Base-by-base conservation (phyloP, 2,888 invertebrate species). In the Tenthredo notha region DNA sequence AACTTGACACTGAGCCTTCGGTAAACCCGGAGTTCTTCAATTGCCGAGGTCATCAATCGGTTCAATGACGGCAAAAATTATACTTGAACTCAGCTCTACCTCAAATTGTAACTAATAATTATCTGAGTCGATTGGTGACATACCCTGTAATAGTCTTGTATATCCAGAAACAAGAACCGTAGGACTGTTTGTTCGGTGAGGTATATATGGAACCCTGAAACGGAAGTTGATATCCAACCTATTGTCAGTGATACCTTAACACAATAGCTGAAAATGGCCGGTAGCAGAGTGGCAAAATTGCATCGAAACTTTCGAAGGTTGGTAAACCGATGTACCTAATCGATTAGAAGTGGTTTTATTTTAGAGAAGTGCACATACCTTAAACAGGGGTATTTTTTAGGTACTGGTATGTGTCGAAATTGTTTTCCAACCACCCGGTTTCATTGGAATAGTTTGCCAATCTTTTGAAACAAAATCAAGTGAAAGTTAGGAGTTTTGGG, bases 291-390 rank as follows among this genome's bases (percentile, higher is more conserved):
- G 7, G 40, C 10, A 72, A 74, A 12, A 74, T 43, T 47, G 4
- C 43, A 74, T 74, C 25, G 9, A 43, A 74, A 74, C 9, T 5
- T 74, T 40, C 5, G 2, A 21, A 43, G 10, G 7, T 1, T 74
- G 12, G 18, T 72, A n/a, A 40, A 70, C 7, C 7, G 40, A 78
- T 83, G 21, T 12, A 61, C 47, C 47, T 3, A 58, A 85, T 85
- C 40, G 54, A 84, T 18, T 70, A 10, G 6, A 3, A 82, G n/a
- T 40, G 40, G 15, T 72, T 43, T 61, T 18, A 18, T 61, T 25
- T 40, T 47, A 47, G 0, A 15, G 15, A 47, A 43, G 47, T 15
- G 15, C 47, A 47, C 12, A 12, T 47, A 47, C 3, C 47, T 47
- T 47, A 15, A 47, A 47, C 15, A 15, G 12, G 15, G 15, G 12